Evolutionary conservation across 2,113 vertebrate species (phyloP), one percentile per base, ranked within the genome.

Genomic region (Neolamprologus hecqui): DNA sequence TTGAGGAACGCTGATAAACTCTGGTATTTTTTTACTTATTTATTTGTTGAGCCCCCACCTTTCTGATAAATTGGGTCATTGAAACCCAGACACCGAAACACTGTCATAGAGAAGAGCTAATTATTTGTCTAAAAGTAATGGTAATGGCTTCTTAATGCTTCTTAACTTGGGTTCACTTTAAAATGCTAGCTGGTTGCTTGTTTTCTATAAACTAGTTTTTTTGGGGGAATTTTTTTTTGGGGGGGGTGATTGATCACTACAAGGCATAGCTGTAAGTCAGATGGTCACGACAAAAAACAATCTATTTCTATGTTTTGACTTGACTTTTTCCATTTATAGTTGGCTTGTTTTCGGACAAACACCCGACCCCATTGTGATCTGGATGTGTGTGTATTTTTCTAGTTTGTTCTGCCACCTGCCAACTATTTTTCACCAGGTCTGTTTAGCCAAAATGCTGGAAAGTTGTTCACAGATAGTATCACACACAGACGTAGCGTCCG

Each of bases 221-320:
- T 37, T 0, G 10, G 5, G 19, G 9, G 23, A 33, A 7, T 17
- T 10, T 2, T 3, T 31, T 10, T 15, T 57, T 0, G 4, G 3
- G 54, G 7, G 7, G 3, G 5, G 51, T 4, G 21, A 26, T 45
- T 73, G 37, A 42, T 70, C 65, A 42, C 37, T 45, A 73, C 12
- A 70, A 73, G 68, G 40, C 68, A 17, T 47, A 73, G 21, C 9
- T 47, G 68, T 75, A 45, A 47, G 23, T 75, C 13, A 75, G 23
- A 47, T 47, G 42, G 40, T 47, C 68, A 47, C 5, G 4, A 28
- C 21, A 73, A 63, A 63, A 42, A 6, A 9, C 21, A 26, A 14
- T 17, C 13, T 47, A 11, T 47, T 47, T 75, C 14, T 5, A 28
- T 26, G 26, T 26, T 26, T 26, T 26, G 26, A 26, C 21, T 75